Percentiles rank a stretch among this genome's conserved stretches.
phyloP scores from a whole-genome alignment of 1,140 invertebrate genomes.

The Trichogramma pretiosum region DNA sequence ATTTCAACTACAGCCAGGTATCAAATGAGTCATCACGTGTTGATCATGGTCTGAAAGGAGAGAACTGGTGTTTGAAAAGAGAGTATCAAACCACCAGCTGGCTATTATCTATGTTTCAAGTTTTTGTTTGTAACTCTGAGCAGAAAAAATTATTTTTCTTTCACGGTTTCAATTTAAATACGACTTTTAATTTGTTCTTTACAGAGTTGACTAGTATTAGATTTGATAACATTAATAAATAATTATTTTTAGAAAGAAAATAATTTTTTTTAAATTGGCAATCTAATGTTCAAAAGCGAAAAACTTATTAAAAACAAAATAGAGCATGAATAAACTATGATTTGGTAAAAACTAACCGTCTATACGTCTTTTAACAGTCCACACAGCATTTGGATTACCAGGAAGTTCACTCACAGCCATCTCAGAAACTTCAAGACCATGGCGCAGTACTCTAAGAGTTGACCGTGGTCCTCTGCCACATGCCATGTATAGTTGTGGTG shows the following conservation, averaged over 20 bases:
- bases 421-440: slow-evolving; percentile 96
- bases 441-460: slow-evolving; percentile 83
- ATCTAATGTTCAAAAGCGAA: neutral
- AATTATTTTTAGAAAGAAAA: too few relatives aligned
- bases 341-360: slow-evolving; percentile 84
- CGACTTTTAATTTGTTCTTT: neutral
- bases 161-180: neutral
- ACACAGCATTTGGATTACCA: slow-evolving; percentile 98
- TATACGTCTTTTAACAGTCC: slow-evolving; percentile 93
- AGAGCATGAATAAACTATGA: neutral
- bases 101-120: slow-evolving; percentile 38
- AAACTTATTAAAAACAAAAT: slow-evolving; percentile 4
- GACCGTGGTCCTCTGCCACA: slow-evolving; percentile 94
- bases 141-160: slow-evolving; percentile 1
- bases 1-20: slow-evolving; percentile 31
- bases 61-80: slow-evolving; percentile 62
- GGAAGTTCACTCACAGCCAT: slow-evolving; percentile 99
- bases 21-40: slow-evolving; percentile 39
- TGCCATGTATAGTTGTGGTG: slow-evolving; percentile 92
- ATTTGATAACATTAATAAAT: too few relatives aligned
- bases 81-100: slow-evolving; percentile 48
- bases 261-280: too few relatives aligned
- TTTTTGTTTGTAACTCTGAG: neutral
- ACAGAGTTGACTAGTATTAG: neutral
- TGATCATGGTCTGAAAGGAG: slow-evolving; percentile 50